Conservation (phyloP, 2,113 vertebrate genomes). For the Heptranchias perlo region DNA sequence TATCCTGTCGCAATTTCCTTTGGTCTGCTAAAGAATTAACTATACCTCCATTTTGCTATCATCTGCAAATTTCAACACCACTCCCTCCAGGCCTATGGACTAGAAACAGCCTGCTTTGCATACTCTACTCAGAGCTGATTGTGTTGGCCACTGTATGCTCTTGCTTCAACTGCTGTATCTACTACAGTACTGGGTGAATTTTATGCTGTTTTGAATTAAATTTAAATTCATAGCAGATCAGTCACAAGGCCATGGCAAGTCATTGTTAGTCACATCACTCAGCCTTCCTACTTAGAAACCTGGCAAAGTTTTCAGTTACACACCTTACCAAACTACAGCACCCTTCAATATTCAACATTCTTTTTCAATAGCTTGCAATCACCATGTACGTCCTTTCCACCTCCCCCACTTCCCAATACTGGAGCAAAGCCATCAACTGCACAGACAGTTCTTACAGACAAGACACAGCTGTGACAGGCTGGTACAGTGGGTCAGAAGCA, state of each 20-base stretch:
- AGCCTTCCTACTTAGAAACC: background rate
- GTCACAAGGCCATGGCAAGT: background rate
- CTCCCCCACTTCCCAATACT: background rate
- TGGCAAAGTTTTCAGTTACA: background rate
- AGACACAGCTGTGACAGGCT: background rate
- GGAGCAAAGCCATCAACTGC: background rate
- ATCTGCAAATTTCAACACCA: background rate
- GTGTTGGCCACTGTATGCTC: background rate
- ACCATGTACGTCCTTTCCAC: background rate
- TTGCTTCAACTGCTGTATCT: background rate
- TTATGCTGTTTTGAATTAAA: constrained; percentile 1
- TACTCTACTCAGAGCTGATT: background rate
- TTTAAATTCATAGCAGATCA: background rate
- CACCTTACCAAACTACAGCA: background rate
- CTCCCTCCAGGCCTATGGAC: background rate
- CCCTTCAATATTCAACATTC: background rate
- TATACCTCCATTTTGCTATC: background rate
- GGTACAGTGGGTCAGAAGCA: background rate
- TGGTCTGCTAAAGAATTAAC: background rate
- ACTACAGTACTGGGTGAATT: background rate
- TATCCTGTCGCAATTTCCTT: background rate
- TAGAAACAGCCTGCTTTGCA: background rate
- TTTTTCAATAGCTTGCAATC: background rate
- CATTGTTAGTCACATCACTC: background rate
- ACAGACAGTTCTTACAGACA: background rate